phyloP scores from a whole-genome alignment of 2,797 vertebrate genomes.

The Naso thynnoides region DNA sequence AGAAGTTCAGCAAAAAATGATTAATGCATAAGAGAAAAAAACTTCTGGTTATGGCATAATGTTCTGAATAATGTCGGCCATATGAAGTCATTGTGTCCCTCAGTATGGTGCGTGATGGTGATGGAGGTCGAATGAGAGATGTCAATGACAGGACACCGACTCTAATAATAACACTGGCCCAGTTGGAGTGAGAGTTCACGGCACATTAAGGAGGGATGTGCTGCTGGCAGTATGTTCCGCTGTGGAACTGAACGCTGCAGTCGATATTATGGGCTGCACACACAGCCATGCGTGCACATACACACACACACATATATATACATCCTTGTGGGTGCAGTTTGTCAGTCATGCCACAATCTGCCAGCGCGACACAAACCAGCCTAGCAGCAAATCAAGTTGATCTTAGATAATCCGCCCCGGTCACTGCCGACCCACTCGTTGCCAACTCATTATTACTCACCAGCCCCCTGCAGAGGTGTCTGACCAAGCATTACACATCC shows the following conservation, averaged over 20 bases:
- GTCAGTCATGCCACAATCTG: slow-evolving; percentile 31
- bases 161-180: slow-evolving; percentile 74
- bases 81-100: slow-evolving; percentile 14
- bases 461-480: slow-evolving; percentile 64
- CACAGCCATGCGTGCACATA: neutral
- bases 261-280: neutral
- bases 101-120: slow-evolving; percentile 17
- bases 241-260: slow-evolving; percentile 16
- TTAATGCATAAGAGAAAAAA: slow-evolving; percentile 14
- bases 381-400: slow-evolving; percentile 56
- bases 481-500: slow-evolving; percentile 61
- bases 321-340: neutral
- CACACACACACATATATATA: too few relatives aligned
- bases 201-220: slow-evolving; percentile 41
- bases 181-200: slow-evolving; percentile 62
- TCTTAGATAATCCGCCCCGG: slow-evolving; percentile 66
- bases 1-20: slow-evolving; percentile 9
- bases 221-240: slow-evolving; percentile 20
- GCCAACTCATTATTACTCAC: slow-evolving; percentile 70
- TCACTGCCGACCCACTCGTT: slow-evolving; percentile 44
- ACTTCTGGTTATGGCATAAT: slow-evolving; percentile 17
- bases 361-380: slow-evolving; percentile 41
- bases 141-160: slow-evolving; percentile 63
- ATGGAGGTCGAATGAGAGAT: slow-evolving; percentile 57
- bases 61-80: slow-evolving; percentile 21